Evolutionary conservation across 2,113 vertebrate genomes (phyloP).

Genomic region (Macquaria australasica): DNA sequence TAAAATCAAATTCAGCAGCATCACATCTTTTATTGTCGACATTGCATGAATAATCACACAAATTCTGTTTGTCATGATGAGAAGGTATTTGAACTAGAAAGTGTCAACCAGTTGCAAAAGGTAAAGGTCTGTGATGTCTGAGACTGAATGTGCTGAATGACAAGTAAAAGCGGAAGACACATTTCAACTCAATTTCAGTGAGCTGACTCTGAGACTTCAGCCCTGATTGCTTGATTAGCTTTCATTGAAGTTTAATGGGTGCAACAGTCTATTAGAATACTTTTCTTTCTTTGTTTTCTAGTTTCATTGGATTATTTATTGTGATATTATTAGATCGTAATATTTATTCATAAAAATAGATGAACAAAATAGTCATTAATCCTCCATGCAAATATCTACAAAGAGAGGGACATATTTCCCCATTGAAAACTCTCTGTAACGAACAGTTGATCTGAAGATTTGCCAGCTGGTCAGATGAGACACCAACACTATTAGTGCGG

Average conservation of each 20-base stretch:
- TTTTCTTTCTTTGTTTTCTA: not conserved
- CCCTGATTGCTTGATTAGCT: slow-evolving; percentile 10
- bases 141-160: not conserved
- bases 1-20: not conserved
- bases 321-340: not conserved
- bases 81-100: not conserved
- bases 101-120: not conserved
- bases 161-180: not conserved
- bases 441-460: slow-evolving; percentile 26
- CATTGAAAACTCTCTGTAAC: not conserved
- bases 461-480: slow-evolving; percentile 19
- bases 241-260: slow-evolving; percentile 6
- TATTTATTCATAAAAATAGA: not conserved
- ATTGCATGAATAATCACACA: not conserved
- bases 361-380: not conserved
- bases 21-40: not conserved
- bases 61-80: not conserved
- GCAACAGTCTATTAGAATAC: not conserved
- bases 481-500: not conserved
- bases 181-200: not conserved
- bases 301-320: not conserved
- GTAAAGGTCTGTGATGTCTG: not conserved
- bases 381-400: not conserved
- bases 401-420: not conserved
- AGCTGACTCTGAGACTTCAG: slow-evolving; percentile 1